Evolutionary conservation across 2,797 vertebrate species (phyloP), one percentile per base, ranked within the genome.

Genomic region (Coccyzus lansbergi): DNA sequence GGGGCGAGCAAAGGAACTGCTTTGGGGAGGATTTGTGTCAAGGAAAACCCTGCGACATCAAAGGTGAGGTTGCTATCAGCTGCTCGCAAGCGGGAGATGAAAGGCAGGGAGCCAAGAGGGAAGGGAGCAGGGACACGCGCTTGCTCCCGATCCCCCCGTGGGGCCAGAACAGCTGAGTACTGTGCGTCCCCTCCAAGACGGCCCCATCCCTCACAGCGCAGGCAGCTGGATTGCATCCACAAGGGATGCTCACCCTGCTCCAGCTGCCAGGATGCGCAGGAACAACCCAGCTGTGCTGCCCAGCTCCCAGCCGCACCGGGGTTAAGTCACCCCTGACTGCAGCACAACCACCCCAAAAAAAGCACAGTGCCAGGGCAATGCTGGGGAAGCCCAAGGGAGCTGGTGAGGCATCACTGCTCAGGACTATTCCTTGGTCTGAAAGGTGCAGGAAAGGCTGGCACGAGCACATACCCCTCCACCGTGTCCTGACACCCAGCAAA

Each of bases 41-140:
- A 55, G 80, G 88, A 79, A 91, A 92, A 20, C 52, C 83, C 67
- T 28, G 69, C 29, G 1, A 10, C 33, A 7, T 62, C 85, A 26
- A 48, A 22, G 24, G 52, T 48, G 20, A 60, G 55, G 53, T 28
- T 68, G 92, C 83, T 40, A 1, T 3, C 5, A 14, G 77, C 60
- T 1, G 2, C 70, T 33, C 0, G 2, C 10, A 7, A 51, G 40
- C 1, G 0, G 25, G 46, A 42, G 68, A 15, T 1, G 51, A 38
- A 71, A 34, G 56, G 38, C 9, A 7, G 38, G 11, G n/a, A 38
- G 34, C 52, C 44, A 12, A 64, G 52, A 11, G 13, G 33, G 77
- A 25, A 70, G 21, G 68, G 53, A 75, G 16, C 0, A 1, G 44
- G 77, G 49, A 40, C n/a, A 31, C 0, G 4, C 0, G 0, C 31